Conservation (phyloP, 2,113 vertebrate species). For the Castor canadensis region DNA sequence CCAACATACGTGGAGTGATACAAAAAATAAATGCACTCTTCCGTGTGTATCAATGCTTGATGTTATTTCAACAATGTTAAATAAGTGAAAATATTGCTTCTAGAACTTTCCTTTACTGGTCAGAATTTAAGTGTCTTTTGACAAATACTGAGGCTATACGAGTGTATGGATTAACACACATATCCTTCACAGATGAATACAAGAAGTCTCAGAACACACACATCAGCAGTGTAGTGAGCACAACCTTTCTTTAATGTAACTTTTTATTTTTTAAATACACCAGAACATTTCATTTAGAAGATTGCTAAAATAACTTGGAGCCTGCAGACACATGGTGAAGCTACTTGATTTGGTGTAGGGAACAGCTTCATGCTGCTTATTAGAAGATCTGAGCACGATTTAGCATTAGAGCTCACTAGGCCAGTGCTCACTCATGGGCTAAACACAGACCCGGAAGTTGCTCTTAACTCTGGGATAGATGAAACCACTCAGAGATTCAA, state of each 20-base stretch:
- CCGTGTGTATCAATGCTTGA: slow-evolving; percentile 81
- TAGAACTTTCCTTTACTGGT: slow-evolving; percentile 84
- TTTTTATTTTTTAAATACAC: slow-evolving; percentile 53
- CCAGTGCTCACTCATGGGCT: neutral
- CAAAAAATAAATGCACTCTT: slow-evolving; percentile 90
- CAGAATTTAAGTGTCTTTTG: slow-evolving; percentile 80
- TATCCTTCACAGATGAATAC: slow-evolving; percentile 86
- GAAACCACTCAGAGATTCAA: slow-evolving; percentile 58
- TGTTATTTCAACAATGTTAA: slow-evolving; percentile 88
- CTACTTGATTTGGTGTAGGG: slow-evolving; percentile 60
- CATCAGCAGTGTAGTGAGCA: slow-evolving; percentile 77
- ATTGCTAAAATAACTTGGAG: slow-evolving; percentile 70
- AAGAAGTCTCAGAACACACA: slow-evolving; percentile 81
- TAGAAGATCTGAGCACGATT: slow-evolving; percentile 17
- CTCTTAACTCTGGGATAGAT: slow-evolving; percentile 57
- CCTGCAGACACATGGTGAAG: slow-evolving; percentile 60
- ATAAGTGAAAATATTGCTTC: slow-evolving; percentile 90
- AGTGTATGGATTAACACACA: slow-evolving; percentile 86
- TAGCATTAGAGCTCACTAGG: neutral
- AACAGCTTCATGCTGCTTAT: slow-evolving; percentile 46
- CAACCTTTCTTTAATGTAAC: slow-evolving; percentile 62
- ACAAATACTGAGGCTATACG: slow-evolving; percentile 84
- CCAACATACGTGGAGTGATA: slow-evolving; percentile 92
- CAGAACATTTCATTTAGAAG: neutral
- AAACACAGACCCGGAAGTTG: neutral